A percentile compares a stretch with the other conserved stretches of the same genome.
phyloP scores from a whole-genome alignment of 2,888 invertebrate species.

The Drosophila niveifrons region DNA sequence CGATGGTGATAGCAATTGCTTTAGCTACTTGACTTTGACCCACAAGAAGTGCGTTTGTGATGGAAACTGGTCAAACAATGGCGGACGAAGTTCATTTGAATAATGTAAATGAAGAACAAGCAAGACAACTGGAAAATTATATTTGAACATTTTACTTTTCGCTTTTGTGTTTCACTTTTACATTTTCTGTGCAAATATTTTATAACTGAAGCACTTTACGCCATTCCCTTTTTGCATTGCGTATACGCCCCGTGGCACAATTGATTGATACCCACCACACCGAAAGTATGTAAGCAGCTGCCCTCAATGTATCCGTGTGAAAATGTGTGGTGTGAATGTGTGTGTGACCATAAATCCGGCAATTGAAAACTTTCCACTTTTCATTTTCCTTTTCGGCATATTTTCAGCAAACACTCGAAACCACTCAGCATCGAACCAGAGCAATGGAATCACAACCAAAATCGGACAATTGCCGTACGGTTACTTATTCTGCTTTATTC shows the following conservation, averaged over 20 bases:
- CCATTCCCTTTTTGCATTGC: slow-evolving; percentile 12
- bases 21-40: slow-evolving; percentile 12
- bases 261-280: slow-evolving; percentile 56
- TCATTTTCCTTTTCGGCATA: slow-evolving; percentile 28
- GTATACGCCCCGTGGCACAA: slow-evolving; percentile 46
- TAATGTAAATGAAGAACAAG: slow-evolving; percentile 9
- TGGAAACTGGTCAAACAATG: not conserved
- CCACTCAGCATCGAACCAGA: slow-evolving; percentile 17
- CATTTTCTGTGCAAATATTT: slow-evolving; percentile 8
- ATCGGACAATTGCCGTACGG: slow-evolving; percentile 54
- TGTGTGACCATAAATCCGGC: slow-evolving; percentile 38
- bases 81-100: not conserved
- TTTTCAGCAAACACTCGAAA: slow-evolving; percentile 36
- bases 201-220: not conserved
- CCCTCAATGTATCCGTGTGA: slow-evolving; percentile 1
- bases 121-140: slow-evolving; percentile 7
- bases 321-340: slow-evolving; percentile 12
- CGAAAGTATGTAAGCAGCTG: slow-evolving; percentile 36
- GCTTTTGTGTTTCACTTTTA: not conserved
- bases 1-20: slow-evolving; percentile 13
- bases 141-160: slow-evolving; percentile 2
- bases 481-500: slow-evolving; percentile 38
- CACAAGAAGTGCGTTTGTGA: not conserved
- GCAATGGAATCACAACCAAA: slow-evolving; percentile 29
- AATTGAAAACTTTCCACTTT: slow-evolving; percentile 59